A percentile compares a stretch with the other conserved stretches of the same genome.
Conservation (phyloP, 1,140 invertebrate genomes). For the Aphidius ervi region DNA sequence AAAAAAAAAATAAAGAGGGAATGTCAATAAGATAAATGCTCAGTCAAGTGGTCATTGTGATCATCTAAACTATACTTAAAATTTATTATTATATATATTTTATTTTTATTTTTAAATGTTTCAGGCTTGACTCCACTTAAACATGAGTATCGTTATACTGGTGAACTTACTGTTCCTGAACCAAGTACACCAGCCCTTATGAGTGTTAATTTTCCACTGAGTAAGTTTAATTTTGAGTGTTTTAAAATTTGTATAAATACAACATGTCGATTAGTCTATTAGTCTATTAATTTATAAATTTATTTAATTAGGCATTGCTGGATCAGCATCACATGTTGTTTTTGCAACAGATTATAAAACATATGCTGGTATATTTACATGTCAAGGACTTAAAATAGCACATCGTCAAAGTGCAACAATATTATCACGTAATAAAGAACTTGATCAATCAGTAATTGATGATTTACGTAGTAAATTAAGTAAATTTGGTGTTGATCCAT, state of each 20-base stretch:
- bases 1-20: constrained; percentile 6
- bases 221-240: constrained; percentile 57
- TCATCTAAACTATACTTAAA: constrained; percentile 29
- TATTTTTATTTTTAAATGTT: constrained; percentile 39
- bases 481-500: constrained; percentile 65
- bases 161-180: constrained; percentile 63
- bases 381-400: constrained; percentile 70
- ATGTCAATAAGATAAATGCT: constrained; percentile 40
- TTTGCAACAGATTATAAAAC: constrained; percentile 71
- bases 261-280: no score
- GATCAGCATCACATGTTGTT: constrained; percentile 68
- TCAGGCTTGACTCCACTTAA: constrained; percentile 65
- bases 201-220: constrained; percentile 74
- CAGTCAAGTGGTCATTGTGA: constrained; percentile 33
- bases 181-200: constrained; percentile 65
- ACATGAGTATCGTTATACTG: constrained; percentile 74
- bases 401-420: constrained; percentile 76
- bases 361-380: constrained; percentile 75
- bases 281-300: no score
- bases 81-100: constrained; percentile 16
- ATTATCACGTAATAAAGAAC: constrained; percentile 63
- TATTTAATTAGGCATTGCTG: constrained; percentile 53
- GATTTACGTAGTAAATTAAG: constrained; percentile 63
- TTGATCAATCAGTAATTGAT: constrained; percentile 65
- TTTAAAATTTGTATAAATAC: no score